Base-by-base conservation (phyloP, 1,140 invertebrate genomes). In the Vollenhovia emeryi region DNA sequence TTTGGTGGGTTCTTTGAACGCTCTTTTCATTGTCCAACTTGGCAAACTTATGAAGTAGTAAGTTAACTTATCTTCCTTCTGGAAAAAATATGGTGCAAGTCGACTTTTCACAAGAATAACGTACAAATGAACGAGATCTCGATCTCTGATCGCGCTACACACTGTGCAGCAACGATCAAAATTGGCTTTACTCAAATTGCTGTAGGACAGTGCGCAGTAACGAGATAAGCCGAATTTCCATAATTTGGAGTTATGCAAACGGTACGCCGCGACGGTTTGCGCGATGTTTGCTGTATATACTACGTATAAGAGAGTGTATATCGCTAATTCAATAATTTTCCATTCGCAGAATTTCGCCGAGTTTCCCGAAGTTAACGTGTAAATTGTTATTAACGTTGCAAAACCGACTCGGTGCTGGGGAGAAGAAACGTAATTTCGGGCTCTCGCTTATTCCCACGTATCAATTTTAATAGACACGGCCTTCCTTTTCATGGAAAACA, bases 221-320 rank as follows among this genome's bases (percentile, higher is more conserved):
- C 76, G 45, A 79, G 45, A 13, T 55, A 68, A 79, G 60, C 40
- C 21, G 7, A 68, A 79, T 68, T 52, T 79, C 76, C 62, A 68
- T 68, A 79, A 79, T 79, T 79, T 48, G 21, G 45, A 79, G 60
- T 79, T 79, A 79, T 79, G 60, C 76, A 68, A 79, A 79, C 33
- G 30, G 45, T 33, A 43, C 27, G 24, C 4, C 13, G 48, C 24
- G 33, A 79, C 45, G 4, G 21, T 50, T 50, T n/a, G 48, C 57
- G 18, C 45, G 60, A 52, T 79, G 33, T 43, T 79, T 79, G 48
- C 33, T 15, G 33, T 79, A 66, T 79, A 40, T 45, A 60, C 6
- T 30, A 45, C 43, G 18, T 15, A n/a, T 27, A 50, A 68, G 60
- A 55, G 48, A 79, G 36, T n/a, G n/a, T 55, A 68, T 52, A 55